Evolutionary conservation across 1,140 invertebrate genomes (phyloP).

Genomic region (fruit fly (Drosophila melanogaster)): Release_6_plus_ISO1_MT NC_004354.4:6789001-6789500

Average conservation of each 20-base stretch:
- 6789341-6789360: background rate
- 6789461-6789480: too few species aligned
- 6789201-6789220: background rate
- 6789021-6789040: constrained; percentile 83
- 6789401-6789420: too few species aligned
- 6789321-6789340: background rate
- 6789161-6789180: too few species aligned
- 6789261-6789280: constrained; percentile 4
- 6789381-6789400: too few species aligned
- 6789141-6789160: too few species aligned
- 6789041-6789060: constrained; percentile 75
- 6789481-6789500: too few species aligned
- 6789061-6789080: background rate
- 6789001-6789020: constrained; percentile 57
- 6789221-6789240: constrained; percentile 8
- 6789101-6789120: too few species aligned
- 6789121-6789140: too few species aligned
- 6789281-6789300: constrained; percentile 7
- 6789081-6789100: background rate
- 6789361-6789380: background rate
- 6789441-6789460: too few species aligned
- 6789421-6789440: too few species aligned
- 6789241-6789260: constrained; percentile 3
- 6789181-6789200: too few species aligned
- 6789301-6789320: background rate